Evolutionary conservation across 2,113 vertebrate species (phyloP).

Genomic region (Tympanuchus pallidicinctus): DNA sequence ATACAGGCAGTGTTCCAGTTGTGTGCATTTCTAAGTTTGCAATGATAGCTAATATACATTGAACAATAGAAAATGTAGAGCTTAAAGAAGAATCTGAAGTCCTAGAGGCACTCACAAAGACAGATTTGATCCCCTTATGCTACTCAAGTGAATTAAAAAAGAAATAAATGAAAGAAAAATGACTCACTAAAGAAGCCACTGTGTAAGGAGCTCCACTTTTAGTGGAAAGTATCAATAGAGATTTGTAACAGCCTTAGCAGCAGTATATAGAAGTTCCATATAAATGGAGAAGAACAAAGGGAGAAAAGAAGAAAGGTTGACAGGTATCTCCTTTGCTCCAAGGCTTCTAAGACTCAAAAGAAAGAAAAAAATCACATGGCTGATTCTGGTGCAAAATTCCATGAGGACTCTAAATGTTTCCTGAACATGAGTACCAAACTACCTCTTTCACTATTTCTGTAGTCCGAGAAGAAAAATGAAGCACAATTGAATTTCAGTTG

Average conservation of each 20-base stretch:
- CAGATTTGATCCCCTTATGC: background rate
- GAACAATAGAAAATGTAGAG: background rate
- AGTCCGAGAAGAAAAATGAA: background rate
- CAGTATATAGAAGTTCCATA: background rate
- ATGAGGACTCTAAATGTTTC: background rate
- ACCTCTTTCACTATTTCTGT: background rate
- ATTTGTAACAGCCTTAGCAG: background rate
- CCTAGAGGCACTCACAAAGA: background rate
- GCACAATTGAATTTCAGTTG: background rate
- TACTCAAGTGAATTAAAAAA: background rate
- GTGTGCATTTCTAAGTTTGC: background rate
- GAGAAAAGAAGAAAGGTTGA: background rate
- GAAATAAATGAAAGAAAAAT: background rate
- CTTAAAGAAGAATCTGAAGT: background rate
- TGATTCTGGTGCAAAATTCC: rapidly evolving
- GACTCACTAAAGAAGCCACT: background rate
- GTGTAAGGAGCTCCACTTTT: background rate
- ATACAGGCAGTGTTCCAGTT: background rate
- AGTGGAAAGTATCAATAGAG: background rate
- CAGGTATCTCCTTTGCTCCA: background rate
- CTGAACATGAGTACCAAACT: background rate
- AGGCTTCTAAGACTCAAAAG: background rate
- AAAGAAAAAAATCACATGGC: background rate
- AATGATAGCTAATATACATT: background rate
- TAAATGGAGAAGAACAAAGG: background rate